Evolutionary conservation across 1,140 invertebrate species (phyloP).

Genomic region (Leptopilina boulardi): DNA sequence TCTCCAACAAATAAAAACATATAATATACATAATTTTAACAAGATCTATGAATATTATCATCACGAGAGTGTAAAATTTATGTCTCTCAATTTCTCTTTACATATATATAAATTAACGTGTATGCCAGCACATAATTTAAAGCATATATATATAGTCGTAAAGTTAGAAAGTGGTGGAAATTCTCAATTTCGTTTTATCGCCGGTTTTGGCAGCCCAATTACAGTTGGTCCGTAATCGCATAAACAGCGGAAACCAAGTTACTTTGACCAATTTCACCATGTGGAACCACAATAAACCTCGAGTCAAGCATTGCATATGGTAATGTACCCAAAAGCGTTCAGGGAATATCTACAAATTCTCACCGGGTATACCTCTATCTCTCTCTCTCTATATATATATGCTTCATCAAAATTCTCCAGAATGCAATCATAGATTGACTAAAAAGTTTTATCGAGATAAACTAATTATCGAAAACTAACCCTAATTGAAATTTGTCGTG

Average conservation of each 20-base stretch:
- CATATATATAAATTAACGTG: background rate
- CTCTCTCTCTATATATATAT: background rate
- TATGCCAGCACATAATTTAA: background rate
- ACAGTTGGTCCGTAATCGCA: constrained; percentile 13
- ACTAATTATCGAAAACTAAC: too few relatives aligned
- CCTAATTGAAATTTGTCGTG: too few relatives aligned
- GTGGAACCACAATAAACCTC: constrained; percentile 15
- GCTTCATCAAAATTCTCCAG: background rate
- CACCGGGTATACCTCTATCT: background rate
- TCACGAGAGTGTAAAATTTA: background rate
- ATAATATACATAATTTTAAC: background rate
- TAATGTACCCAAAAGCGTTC: background rate
- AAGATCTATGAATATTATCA: background rate
- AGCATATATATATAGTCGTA: background rate
- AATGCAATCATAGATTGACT: too few relatives aligned
- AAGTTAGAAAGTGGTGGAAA: constrained; percentile 7
- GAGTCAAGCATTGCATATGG: constrained; percentile 10
- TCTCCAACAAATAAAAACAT: too few relatives aligned
- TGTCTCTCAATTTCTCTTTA: background rate
- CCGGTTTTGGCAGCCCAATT: constrained; percentile 2
- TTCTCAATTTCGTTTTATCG: constrained; percentile 24
- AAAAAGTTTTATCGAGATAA: too few relatives aligned
- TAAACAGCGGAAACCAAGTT: constrained; percentile 27
- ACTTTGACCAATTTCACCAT: constrained; percentile 28
- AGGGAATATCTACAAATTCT: constrained; percentile 26